Base-by-base conservation (phyloP, 30 jellyfish, hydroid and myxozoan species). In the Aurelia sp. region DNA sequence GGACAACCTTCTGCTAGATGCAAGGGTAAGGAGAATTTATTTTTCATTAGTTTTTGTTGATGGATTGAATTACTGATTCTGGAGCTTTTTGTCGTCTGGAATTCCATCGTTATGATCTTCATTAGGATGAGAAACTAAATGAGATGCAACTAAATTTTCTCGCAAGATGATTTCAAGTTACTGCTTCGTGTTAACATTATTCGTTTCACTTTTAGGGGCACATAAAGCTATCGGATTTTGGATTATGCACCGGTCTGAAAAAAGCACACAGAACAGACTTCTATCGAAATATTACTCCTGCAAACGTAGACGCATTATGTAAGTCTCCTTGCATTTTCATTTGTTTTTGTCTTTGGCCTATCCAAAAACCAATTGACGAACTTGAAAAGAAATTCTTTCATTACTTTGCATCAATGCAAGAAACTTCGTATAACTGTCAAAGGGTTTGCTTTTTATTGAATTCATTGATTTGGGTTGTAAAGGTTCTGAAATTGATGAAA, bases 181-280 rank as follows among this genome's bases (percentile, higher is more conserved):
- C 5, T 35, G 62, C 24, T 24, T 20, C 79, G 11, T 15, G 21
- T 53, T 20, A 44, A 5, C 41, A 7, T 80, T 48, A 13, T 33
- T 44, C 53, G 3, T 35, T 33, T 47, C 58, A 60, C 41, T 84
- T 59, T 79, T 51, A 95, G 99, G 99, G 99, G 33, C 99, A 96
- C 81, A 96, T 96, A 38, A 96, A 96, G 76, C 86, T 96, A 21
- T 91, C 98, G 2, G 99, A 96, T 79, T 96, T 96, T 81, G 99
- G 99, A 0, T 67, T 96, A 53, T 90, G 99, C 73, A 96, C 99
- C 0, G 98, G 98, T 63, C 52, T 96, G 58, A 96, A 90, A 71
- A 90, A 90, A 62, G 92, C 99, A 3, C 99, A 96, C 82, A 76
- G 98, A 41, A 96, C 99, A 40, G 99, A 96, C 27, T 96, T 90